Percentiles rank a stretch among this genome's conserved stretches.
phyloP scores from a whole-genome alignment of 2,113 vertebrate species.

The Apistogramma diplotaenia region DNA sequence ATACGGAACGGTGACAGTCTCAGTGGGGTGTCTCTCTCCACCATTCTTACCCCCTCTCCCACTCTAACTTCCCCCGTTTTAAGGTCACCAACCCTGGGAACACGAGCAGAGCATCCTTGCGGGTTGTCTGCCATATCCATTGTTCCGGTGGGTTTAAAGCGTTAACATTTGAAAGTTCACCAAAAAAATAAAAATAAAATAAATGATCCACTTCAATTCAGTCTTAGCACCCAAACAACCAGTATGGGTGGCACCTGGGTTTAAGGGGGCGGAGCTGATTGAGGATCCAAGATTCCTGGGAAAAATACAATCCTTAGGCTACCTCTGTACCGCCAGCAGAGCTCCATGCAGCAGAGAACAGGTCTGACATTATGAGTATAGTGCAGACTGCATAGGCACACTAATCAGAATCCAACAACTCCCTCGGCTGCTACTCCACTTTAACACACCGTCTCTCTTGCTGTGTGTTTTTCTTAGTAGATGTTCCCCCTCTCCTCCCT shows the following conservation, averaged over 20 bases:
- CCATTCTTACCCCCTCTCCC: conserved; percentile 55
- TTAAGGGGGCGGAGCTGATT: neutral
- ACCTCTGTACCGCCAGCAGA: neutral
- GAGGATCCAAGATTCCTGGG: neutral
- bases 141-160: conserved; percentile 9
- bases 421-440: conserved; percentile 55
- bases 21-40: conserved; percentile 63
- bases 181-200: neutral
- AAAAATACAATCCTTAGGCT: conserved; percentile 6
- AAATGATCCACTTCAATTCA: neutral
- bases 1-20: conserved; percentile 76
- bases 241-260: neutral
- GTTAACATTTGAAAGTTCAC: neutral
- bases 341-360: neutral
- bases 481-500: conserved; percentile 50
- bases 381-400: conserved; percentile 30
- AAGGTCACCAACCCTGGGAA: conserved; percentile 32
- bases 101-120: conserved; percentile 38
- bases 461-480: conserved; percentile 26
- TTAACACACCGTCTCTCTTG: conserved; percentile 31
- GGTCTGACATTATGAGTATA: conserved; percentile 18
- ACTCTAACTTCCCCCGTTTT: conserved; percentile 47
- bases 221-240: neutral
- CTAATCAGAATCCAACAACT: conserved; percentile 56
- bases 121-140: conserved; percentile 57